Conservation (phyloP, 1,140 invertebrate species). For the Pseudomyrmex pallidus region DNA sequence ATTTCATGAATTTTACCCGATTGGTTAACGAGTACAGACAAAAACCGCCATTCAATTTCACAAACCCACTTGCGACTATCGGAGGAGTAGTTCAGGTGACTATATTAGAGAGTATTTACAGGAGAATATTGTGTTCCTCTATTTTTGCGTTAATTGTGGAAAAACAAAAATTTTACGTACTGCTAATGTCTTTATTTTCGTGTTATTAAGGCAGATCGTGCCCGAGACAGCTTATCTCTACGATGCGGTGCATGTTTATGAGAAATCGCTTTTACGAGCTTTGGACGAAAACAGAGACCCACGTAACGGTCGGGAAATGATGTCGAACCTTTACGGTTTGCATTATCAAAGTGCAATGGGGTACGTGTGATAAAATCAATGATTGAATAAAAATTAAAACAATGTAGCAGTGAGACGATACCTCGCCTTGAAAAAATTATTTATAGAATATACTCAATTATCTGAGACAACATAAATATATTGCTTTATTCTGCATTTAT, state of each 20-base stretch:
- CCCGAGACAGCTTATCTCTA: slow-evolving; percentile 96
- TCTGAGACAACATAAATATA: too few relatives aligned
- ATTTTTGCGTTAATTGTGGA: background rate
- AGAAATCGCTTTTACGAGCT: slow-evolving; percentile 89
- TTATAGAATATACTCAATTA: too few relatives aligned
- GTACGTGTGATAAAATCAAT: slow-evolving; percentile 85
- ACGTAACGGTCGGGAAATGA: slow-evolving; percentile 90
- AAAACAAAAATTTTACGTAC: background rate
- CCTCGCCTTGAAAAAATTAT: background rate
- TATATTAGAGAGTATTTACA: slow-evolving; percentile 53
- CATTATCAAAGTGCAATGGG: slow-evolving; percentile 94
- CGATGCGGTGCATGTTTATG: slow-evolving; percentile 95
- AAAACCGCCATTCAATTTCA: slow-evolving; percentile 93
- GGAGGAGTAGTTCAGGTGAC: slow-evolving; percentile 87
- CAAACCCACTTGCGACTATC: slow-evolving; percentile 90
- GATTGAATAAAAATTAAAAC: background rate
- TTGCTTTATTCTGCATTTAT: too few relatives aligned
- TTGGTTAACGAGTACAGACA: slow-evolving; percentile 92
- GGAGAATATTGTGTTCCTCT: background rate
- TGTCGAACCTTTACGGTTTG: slow-evolving; percentile 89
- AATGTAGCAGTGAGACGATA: too few relatives aligned
- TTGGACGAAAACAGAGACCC: slow-evolving; percentile 88
- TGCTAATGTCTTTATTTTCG: slow-evolving; percentile 53
- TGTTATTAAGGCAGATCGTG: slow-evolving; percentile 88
- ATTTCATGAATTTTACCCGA: slow-evolving; percentile 90